Base-by-base conservation (phyloP, 2,113 vertebrate genomes). In the Conger conger region DNA sequence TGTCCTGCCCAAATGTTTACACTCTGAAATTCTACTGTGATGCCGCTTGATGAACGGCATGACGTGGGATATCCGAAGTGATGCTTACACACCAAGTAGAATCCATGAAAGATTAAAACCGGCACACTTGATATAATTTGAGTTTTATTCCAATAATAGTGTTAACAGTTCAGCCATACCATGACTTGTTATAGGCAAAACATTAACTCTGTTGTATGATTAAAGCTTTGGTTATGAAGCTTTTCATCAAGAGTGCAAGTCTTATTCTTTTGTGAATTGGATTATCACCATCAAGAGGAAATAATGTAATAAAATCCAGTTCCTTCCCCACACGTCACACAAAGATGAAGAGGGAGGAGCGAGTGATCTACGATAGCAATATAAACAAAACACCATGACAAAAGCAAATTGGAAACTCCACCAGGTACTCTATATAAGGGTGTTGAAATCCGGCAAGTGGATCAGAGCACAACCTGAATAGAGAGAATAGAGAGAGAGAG, bases 361-460 rank as follows among this genome's bases (percentile, higher is more conserved):
- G 1, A 63, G 57, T 63, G 57, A 63, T 63, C 45, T 27, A 13
- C 68, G 33, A 73, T 30, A 73, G 27, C 7, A 73, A 73, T 9
- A 11, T n/a, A 33, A 73, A 73, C n/a, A 73, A 18, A n/a, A 33
- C 8, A 30, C 68, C 23, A 11, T 33, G 68, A 73, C n/a, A 33
- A 73, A 33, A 73, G 68, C 68, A 73, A n/a, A 73, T 73, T 73
- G 68, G 68, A 73, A 73, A 73, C 5, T 73, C 68, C 68, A 33
- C 68, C 27, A 33, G 11, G n/a, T 13, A 11, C 6, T 11, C 1
- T 33, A 73, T 73, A 63, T 23, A 27, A 50, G 45, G 7, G 1
- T 13, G 6, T 13, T 50, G 45, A 50, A 13, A 1, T 63, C 23
- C 1, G 9, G n/a, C n/a, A 5, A 73, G n/a, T 73, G 9, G 33